Conservation (phyloP, 2,888 invertebrate species). For the Alloscopus bannaensis region DNA sequence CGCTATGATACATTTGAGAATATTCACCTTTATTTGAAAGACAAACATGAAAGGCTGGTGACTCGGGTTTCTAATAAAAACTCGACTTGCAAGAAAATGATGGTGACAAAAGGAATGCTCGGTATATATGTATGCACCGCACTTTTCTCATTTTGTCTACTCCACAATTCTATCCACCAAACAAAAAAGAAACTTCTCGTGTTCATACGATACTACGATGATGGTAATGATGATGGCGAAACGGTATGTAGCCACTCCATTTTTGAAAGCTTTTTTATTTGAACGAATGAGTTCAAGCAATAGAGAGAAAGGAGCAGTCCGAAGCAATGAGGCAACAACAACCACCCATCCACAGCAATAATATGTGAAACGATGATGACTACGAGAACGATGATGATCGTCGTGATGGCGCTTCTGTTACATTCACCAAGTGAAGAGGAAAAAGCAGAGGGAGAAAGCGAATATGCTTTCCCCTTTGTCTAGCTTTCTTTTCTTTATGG, state of each 20-base stretch:
- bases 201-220: too few relatives aligned
- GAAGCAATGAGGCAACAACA: slow-evolving; percentile 20
- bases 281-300: background rate
- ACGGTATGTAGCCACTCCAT: background rate
- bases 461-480: background rate
- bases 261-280: background rate
- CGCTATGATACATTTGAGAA: too few relatives aligned
- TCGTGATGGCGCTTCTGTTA: slow-evolving; percentile 17
- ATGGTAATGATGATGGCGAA: too few relatives aligned
- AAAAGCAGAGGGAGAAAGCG: slow-evolving; percentile 15
- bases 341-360: slow-evolving; percentile 21
- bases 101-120: slow-evolving; percentile 17
- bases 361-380: slow-evolving; percentile 22
- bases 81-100: slow-evolving; percentile 18
- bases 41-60: too few relatives aligned
- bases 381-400: slow-evolving; percentile 12
- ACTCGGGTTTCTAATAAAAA: slow-evolving; percentile 1
- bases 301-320: background rate
- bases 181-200: too few relatives aligned
- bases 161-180: too few relatives aligned
- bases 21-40: too few relatives aligned
- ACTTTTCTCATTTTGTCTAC: background rate
- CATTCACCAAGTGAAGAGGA: slow-evolving; percentile 1
- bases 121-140: background rate
- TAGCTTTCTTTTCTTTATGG: background rate